A percentile compares a stretch with the other conserved stretches of the same genome.
These are phyloP conservation scores for Crotalus tigris DNA, from an alignment of 2,113 vertebrate genomes.

Conservation along the genomic window DNA sequence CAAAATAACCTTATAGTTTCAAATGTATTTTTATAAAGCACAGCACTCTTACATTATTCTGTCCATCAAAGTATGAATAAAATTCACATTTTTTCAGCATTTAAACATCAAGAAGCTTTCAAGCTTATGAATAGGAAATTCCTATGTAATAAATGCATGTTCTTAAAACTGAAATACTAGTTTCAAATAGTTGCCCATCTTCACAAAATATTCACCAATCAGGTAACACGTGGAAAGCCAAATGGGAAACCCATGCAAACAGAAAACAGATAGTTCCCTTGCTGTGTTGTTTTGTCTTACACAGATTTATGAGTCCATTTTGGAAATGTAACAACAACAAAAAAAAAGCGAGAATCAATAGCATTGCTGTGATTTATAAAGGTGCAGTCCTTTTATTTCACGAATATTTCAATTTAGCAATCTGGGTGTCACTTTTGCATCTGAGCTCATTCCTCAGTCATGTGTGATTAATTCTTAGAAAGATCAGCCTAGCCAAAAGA, in stretches of 20 bases:
- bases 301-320: constrained; percentile 57
- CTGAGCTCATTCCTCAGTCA: constrained; percentile 42
- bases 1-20: background rate
- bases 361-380: constrained; percentile 60
- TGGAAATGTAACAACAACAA: constrained; percentile 46
- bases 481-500: constrained; percentile 23
- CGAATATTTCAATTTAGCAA: constrained; percentile 59
- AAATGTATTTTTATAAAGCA: background rate
- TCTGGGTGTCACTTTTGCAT: constrained; percentile 45
- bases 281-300: constrained; percentile 53
- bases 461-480: constrained; percentile 55
- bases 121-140: constrained; percentile 20
- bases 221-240: constrained; percentile 39
- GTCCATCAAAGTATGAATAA: background rate
- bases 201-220: constrained; percentile 14
- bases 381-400: constrained; percentile 34
- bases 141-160: constrained; percentile 20
- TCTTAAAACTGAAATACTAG: constrained; percentile 43
- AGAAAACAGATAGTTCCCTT: constrained; percentile 48
- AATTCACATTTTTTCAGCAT: constrained; percentile 14
- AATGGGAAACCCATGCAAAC: constrained; percentile 51
- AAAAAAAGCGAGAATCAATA: constrained; percentile 43
- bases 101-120: constrained; percentile 15
- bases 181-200: constrained; percentile 23
- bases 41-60: background rate